Evolutionary conservation across 2,888 invertebrate genomes (phyloP).

Genomic region (Microplitis manilae): DNA sequence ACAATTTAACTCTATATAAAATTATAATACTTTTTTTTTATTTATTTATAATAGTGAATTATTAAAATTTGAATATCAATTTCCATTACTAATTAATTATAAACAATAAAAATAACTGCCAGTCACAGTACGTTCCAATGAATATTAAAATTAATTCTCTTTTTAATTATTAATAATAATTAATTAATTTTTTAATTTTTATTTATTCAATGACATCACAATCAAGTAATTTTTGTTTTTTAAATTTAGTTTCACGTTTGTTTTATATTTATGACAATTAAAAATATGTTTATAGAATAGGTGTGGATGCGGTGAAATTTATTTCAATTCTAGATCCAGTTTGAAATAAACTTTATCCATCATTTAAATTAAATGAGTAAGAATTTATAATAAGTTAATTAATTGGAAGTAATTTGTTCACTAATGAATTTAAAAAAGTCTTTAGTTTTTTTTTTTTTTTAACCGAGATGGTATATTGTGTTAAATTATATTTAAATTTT

Average conservation of each 20-base stretch:
- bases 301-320: conserved; percentile 62
- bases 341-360: conserved; percentile 70
- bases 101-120: neutral
- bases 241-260: too few species aligned
- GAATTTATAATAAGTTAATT: neutral
- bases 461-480: too few species aligned
- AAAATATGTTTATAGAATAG: neutral
- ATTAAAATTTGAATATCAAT: neutral
- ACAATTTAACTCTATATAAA: neutral
- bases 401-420: too few species aligned
- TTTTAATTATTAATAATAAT: neutral
- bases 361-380: conserved; percentile 47
- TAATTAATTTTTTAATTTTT: neutral
- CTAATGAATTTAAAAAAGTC: too few species aligned
- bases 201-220: neutral
- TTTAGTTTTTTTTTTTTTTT: too few species aligned
- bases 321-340: conserved; percentile 71
- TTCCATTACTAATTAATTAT: neutral
- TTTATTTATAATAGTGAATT: neutral
- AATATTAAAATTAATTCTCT: neutral
- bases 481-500: too few species aligned
- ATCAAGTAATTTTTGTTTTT: neutral
- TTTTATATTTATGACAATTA: neutral
- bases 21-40: neutral
- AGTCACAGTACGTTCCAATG: neutral